These are phyloP conservation scores for Helicoverpa armigera DNA, from an alignment of 1,140 invertebrate species.

Conservation along the genomic window DNA sequence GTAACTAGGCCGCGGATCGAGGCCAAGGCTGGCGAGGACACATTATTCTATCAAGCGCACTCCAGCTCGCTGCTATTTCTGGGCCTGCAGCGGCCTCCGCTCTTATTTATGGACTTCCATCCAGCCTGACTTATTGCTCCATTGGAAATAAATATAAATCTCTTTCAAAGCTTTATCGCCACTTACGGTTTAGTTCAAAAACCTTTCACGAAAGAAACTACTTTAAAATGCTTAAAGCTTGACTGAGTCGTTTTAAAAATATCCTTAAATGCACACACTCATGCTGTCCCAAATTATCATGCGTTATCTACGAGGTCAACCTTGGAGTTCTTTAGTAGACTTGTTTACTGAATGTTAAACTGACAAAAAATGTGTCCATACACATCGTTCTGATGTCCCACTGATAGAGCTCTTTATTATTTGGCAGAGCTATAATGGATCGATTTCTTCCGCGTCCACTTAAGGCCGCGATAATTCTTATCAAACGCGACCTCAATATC, in stretches of 20 bases:
- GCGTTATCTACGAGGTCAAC: slow-evolving; percentile 80
- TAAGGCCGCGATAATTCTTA: slow-evolving; percentile 76
- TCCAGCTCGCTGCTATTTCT: slow-evolving; percentile 67
- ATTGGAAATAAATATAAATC: slow-evolving; percentile 32
- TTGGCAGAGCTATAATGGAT: slow-evolving; percentile 67
- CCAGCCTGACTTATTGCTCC: slow-evolving; percentile 16
- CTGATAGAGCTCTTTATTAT: slow-evolving; percentile 57
- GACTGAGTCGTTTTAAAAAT: slow-evolving; percentile 51
- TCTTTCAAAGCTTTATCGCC: slow-evolving; percentile 13
- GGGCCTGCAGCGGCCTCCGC: slow-evolving; percentile 54
- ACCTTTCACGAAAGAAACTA: slow-evolving; percentile 29
- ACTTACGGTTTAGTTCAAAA: slow-evolving; percentile 36
- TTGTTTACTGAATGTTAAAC: slow-evolving; percentile 71
- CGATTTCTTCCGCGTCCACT: slow-evolving; percentile 71
- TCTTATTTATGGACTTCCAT: slow-evolving; percentile 49
- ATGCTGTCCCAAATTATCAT: slow-evolving; percentile 76
- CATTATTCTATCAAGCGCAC: slow-evolving; percentile 80
- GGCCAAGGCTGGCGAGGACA: slow-evolving; percentile 76
- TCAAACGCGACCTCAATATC: slow-evolving; percentile 72
- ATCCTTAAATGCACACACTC: slow-evolving; percentile 62
- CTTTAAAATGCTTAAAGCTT: slow-evolving; percentile 9
- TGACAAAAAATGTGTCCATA: slow-evolving; percentile 67
- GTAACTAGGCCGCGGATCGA: slow-evolving; percentile 74
- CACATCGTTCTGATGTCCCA: slow-evolving; percentile 34
- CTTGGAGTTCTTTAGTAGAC: slow-evolving; percentile 78